phyloP scores from a whole-genome alignment of 2,113 vertebrate genomes.

The Okapia johnstoni region DNA sequence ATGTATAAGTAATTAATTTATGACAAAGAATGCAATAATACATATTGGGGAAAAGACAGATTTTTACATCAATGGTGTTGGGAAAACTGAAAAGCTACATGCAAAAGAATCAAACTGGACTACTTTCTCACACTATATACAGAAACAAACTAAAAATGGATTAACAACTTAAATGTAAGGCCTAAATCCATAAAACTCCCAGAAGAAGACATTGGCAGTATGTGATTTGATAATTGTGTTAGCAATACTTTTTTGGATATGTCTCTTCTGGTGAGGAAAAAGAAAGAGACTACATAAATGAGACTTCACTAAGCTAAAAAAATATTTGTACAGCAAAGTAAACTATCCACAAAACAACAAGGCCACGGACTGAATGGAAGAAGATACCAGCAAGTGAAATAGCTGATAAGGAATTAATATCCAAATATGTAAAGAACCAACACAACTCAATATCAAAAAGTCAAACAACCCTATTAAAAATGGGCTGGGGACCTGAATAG shows the following conservation, averaged over 20 bases:
- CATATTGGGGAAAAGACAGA: background rate
- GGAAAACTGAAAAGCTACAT: background rate
- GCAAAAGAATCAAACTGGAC: background rate
- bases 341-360: background rate
- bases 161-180: background rate
- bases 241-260: background rate
- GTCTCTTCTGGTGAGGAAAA: background rate
- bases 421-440: background rate
- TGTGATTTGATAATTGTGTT: background rate
- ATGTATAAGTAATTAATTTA: background rate
- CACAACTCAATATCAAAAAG: background rate
- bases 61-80: background rate
- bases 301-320: background rate
- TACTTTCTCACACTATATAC: background rate
- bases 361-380: background rate
- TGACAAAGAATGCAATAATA: background rate
- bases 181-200: background rate
- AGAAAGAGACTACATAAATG: background rate
- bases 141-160: background rate
- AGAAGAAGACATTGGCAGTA: background rate
- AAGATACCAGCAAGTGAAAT: background rate
- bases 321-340: background rate
- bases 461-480: background rate
- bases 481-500: background rate
- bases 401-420: background rate